phyloP scores from a whole-genome alignment of 2,888 invertebrate genomes.

The Acanthopleura granulata region DNA sequence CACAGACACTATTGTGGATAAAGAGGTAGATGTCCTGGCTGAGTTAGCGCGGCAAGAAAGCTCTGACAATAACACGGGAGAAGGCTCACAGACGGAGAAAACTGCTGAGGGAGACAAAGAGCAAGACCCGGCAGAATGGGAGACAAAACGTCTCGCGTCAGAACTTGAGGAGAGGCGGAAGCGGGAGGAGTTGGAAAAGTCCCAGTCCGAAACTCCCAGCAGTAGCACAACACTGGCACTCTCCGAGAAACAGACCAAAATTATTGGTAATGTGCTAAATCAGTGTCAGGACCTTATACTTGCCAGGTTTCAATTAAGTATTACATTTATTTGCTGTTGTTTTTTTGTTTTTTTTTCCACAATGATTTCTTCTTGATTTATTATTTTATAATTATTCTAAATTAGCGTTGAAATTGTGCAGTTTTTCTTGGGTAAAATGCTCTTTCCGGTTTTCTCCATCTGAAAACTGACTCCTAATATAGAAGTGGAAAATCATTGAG shows the following conservation, averaged over 20 bases:
- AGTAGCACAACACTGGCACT: slow-evolving; percentile 47
- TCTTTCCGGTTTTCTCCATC: too few relatives aligned
- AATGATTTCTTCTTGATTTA: too few relatives aligned
- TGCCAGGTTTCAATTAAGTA: too few relatives aligned
- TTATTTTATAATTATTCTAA: too few relatives aligned
- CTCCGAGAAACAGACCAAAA: slow-evolving; percentile 59
- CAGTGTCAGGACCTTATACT: background rate
- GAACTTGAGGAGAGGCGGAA: background rate
- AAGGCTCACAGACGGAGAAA: slow-evolving; percentile 34
- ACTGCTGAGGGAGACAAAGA: slow-evolving; percentile 17
- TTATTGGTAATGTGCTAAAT: slow-evolving; percentile 49
- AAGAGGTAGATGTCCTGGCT: background rate
- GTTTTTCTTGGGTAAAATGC: too few relatives aligned
- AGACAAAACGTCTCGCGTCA: background rate
- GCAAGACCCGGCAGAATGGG: background rate
- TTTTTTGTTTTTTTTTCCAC: too few relatives aligned
- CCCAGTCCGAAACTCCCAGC: slow-evolving; percentile 24
- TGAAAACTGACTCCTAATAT: too few relatives aligned
- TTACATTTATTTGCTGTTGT: too few relatives aligned
- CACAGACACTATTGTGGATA: background rate
- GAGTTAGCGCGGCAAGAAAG: background rate
- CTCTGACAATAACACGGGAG: slow-evolving; percentile 23
- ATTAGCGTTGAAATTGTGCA: too few relatives aligned
- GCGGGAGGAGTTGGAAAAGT: background rate
- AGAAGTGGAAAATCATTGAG: too few relatives aligned